Evolutionary conservation across 2,797 vertebrate genomes (phyloP).

Genomic region (Hippoglossus hippoglossus): DNA sequence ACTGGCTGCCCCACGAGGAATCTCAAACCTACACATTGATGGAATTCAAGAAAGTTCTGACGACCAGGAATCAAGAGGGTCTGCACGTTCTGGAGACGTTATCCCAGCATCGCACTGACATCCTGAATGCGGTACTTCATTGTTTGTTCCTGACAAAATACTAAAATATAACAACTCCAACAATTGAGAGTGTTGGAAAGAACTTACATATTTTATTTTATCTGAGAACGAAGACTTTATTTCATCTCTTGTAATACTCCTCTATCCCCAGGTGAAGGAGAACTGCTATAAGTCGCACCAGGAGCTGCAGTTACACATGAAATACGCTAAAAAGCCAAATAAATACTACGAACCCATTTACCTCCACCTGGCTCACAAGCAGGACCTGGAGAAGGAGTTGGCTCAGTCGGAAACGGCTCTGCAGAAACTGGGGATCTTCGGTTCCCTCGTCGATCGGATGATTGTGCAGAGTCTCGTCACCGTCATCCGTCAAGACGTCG

Average conservation of each 20-base stretch:
- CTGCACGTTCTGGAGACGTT: slow-evolving; percentile 72
- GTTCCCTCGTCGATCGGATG: slow-evolving; percentile 83
- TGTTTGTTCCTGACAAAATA: neutral
- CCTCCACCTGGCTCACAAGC: slow-evolving; percentile 60
- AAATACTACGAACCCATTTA: slow-evolving; percentile 65
- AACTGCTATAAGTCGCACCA: slow-evolving; percentile 76
- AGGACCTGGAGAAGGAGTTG: slow-evolving; percentile 68
- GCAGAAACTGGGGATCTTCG: slow-evolving; percentile 79
- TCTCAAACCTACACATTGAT: slow-evolving; percentile 72
- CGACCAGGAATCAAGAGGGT: slow-evolving; percentile 62
- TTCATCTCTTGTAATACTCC: neutral
- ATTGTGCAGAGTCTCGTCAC: slow-evolving; percentile 83
- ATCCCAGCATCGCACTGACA: slow-evolving; percentile 64
- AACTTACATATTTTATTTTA: neutral
- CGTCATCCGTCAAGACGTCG: slow-evolving; percentile 69
- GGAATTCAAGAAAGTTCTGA: slow-evolving; percentile 77
- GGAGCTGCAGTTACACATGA: slow-evolving; percentile 76
- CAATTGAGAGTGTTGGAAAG: too few species aligned
- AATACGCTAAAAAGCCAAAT: slow-evolving; percentile 52
- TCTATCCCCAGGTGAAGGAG: slow-evolving; percentile 80
- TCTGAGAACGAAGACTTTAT: too few species aligned
- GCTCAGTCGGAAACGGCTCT: slow-evolving; percentile 67
- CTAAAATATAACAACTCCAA: neutral
- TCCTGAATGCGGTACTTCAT: slow-evolving; percentile 79
- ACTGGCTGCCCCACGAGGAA: slow-evolving; percentile 79